Evolutionary conservation across 1,140 invertebrate genomes (phyloP).

Genomic region (Zaprionus vittiger): DNA sequence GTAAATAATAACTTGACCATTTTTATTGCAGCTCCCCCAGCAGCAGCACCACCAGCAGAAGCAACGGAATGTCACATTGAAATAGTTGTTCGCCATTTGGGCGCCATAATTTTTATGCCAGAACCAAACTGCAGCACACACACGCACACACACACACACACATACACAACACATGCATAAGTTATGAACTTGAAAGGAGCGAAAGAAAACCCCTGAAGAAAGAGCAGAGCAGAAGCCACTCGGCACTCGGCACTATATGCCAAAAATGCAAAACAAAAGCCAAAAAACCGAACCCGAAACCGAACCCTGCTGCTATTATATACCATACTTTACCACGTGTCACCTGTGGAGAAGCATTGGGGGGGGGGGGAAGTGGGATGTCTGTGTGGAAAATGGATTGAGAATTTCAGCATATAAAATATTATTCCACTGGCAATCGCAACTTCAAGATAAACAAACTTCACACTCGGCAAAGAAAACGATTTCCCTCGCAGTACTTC

Average conservation of each 20-base stretch:
- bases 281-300: slow-evolving; percentile 15
- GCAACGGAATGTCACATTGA: slow-evolving; percentile 31
- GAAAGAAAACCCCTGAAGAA: background rate
- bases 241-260: slow-evolving; percentile 24
- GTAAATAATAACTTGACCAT: slow-evolving; percentile 55
- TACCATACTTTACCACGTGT: slow-evolving; percentile 2
- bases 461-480: slow-evolving; percentile 20
- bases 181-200: slow-evolving; percentile 44
- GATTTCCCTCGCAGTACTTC: background rate
- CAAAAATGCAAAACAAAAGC: slow-evolving; percentile 26
- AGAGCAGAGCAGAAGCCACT: slow-evolving; percentile 15
- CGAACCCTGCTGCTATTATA: slow-evolving; percentile 16
- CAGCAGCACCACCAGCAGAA: background rate
- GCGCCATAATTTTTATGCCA: slow-evolving; percentile 46
- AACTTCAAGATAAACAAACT: slow-evolving; percentile 42
- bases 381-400: slow-evolving; percentile 9
- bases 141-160: background rate
- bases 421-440: slow-evolving; percentile 40
- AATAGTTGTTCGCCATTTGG: slow-evolving; percentile 53
- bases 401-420: slow-evolving; percentile 37
- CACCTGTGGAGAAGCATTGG: background rate
- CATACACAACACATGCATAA: slow-evolving; percentile 48
- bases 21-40: slow-evolving; percentile 41
- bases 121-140: background rate
- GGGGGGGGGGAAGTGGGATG: background rate